Base-by-base conservation (phyloP, 2,888 invertebrate genomes). In the Dasypolia templi region DNA sequence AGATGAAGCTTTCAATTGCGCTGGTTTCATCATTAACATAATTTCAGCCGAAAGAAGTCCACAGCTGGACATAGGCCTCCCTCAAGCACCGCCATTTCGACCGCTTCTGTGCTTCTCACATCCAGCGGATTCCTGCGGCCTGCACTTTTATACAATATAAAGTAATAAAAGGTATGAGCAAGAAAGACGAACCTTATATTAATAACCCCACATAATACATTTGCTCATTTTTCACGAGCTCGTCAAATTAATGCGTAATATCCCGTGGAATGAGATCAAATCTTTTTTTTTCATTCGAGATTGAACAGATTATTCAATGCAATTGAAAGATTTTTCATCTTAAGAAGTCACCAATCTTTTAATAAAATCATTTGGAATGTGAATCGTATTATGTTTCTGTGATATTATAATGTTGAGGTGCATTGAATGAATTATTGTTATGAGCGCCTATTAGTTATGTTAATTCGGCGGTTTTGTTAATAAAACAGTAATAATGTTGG, bases 231-330 rank as follows among this genome's bases (percentile, higher is more conserved):
- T 67, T 70, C 72, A 72, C 67, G 66, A 77, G 69, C 63, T 68
- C 77, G 58, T 63, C 76, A 77, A 83, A 86, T 86, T 77, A 83
- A 84, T 83, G 68, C 72, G 72, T 86, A 86, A 88, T 82, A 86
- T 72, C 78, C 81, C 81, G 71, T 79, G 79, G 72, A 69, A 84
- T 80, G 72, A 81, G 72, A 87, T 82, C 77, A 83, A 84, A 86
- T 83, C 83, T 73, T 82, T 81, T 83, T 81, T 83, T 82, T 75
- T 85, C 87, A 87, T 88, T 84, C 76, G 79, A 82, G 87, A 89
- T 87, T 84, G 83, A 85, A 78, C 68, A 79, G 82, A 89, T 88
- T 87, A 89, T 81, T 89, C 88, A 86, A 53, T 81, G 79, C 87
- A 81, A 83, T 83, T 75, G 82, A 75, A 72, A 63, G 72, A 86